Evolutionary conservation across 2,113 vertebrate species (phyloP).

Genomic region (Halcyon senegalensis): DNA sequence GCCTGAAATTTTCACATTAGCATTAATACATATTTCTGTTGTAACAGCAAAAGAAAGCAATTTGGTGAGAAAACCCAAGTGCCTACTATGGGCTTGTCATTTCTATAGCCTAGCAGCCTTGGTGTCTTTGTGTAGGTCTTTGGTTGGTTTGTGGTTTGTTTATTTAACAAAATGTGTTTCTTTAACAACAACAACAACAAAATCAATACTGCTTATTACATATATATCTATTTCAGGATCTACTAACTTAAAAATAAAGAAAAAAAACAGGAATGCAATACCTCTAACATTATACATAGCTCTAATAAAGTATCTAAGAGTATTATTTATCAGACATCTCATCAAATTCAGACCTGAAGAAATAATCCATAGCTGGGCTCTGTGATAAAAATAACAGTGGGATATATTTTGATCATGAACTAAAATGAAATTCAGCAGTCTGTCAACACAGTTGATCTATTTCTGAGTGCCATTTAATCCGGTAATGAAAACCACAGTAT

Average conservation of each 20-base stretch:
- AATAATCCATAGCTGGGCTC: conserved; percentile 35
- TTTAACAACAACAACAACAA: too few relatives aligned
- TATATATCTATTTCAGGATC: not conserved
- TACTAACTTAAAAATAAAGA: not conserved
- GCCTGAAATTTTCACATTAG: not conserved
- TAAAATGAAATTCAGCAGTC: conserved; percentile 33
- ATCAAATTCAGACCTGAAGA: not conserved
- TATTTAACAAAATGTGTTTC: too few relatives aligned
- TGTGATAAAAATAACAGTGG: conserved; percentile 42
- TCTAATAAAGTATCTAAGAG: not conserved
- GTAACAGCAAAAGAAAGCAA: not conserved
- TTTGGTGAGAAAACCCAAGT: not conserved
- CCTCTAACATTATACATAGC: not conserved
- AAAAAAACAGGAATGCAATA: not conserved
- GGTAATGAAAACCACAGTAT: not conserved
- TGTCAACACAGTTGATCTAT: conserved; percentile 46
- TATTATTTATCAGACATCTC: conserved; percentile 9
- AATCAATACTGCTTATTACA: not conserved
- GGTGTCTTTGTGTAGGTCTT: not conserved
- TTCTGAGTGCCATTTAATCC: conserved; percentile 54
- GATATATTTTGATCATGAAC: conserved; percentile 7
- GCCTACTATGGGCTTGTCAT: not conserved
- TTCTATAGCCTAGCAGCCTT: not conserved
- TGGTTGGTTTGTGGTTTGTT: not conserved
- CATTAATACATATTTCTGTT: not conserved